A percentile compares a stretch with the other conserved stretches of the same genome.
Evolutionary conservation across 2,797 vertebrate species (phyloP).

Genomic region (Aythya fuligula): DNA sequence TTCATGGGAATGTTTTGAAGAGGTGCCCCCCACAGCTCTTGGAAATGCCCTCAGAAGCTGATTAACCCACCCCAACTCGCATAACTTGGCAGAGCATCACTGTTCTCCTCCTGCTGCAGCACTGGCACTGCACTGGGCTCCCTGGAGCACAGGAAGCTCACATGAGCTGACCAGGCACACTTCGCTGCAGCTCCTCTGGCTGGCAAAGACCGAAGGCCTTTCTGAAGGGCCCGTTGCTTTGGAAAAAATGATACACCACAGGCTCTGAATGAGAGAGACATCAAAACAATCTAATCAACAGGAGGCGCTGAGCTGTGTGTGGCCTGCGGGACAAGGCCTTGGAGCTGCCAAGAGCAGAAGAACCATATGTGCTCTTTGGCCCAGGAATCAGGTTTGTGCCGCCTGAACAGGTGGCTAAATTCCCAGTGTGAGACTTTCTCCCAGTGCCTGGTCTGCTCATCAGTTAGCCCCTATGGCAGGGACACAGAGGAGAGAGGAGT

Average conservation of each 20-base stretch:
- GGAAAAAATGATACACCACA: background rate
- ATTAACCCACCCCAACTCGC: background rate
- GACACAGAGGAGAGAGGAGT: background rate
- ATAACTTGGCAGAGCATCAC: background rate
- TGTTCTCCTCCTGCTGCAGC: background rate
- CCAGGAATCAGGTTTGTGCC: background rate
- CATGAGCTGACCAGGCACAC: background rate
- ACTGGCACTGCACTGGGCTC: background rate
- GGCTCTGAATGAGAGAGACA: background rate
- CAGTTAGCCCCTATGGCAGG: background rate
- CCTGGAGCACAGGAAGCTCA: background rate
- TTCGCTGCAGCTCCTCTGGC: background rate
- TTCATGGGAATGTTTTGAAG: background rate
- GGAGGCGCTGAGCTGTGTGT: rapidly evolving
- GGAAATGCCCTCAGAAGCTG: constrained; percentile 52
- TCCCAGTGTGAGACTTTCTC: background rate
- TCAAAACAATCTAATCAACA: background rate
- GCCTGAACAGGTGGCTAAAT: background rate
- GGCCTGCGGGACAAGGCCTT: rapidly evolving
- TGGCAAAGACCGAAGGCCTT: background rate
- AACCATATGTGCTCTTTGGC: background rate
- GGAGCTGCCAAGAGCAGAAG: background rate
- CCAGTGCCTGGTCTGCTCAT: background rate
- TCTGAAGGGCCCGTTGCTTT: background rate
- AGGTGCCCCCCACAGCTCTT: constrained; percentile 36